Evolutionary conservation across 2,888 invertebrate species (phyloP), one percentile per base, ranked within the genome.

Genomic region (Lacanobia oleracea): DNA sequence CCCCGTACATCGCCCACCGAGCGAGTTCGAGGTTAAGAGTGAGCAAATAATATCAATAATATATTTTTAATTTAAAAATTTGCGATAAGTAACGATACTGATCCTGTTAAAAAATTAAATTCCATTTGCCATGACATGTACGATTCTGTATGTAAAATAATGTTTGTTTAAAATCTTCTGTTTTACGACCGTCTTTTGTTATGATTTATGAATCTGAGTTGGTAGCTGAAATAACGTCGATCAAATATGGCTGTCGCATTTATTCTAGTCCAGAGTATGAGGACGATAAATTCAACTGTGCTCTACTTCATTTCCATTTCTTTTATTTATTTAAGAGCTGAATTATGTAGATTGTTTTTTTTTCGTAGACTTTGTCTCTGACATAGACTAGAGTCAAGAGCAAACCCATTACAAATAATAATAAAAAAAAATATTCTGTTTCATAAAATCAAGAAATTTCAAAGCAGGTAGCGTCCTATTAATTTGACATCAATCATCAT

Each of bases 191-290:
- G 8, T 51, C n/a, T 37, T 33, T 7, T 56, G 10, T n/a, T 12
- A 14, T 23, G 7, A 23, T 8, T n/a, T 12, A 14, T 23, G 7
- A 23, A 56, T 18, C 12, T 21, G 18, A 51, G 27, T 21, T 61
- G 18, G 16, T 21, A 14, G 23, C 16, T 53, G 16, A 45, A 50
- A 72, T 57, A 51, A 40, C 45, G 27, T 43, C 5, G 18, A 43
- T 33, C 64, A 23, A 45, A 59, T 48, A 23, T 43, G 48, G 48
- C 21, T 18, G 51, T 60, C 40, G 59, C 53, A 73, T 65, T 65
- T 33, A 66, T 4, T 33, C 33, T 33, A 3, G 51, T 40, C 48
- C 21, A 45, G 18, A 18, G 48, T 43, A 48, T 16, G 16, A 48
- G 16, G 7, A 27, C 53, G 48, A 54, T 66, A 40, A 2, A 43